Evolutionary conservation across 2,113 vertebrate genomes (phyloP).

Genomic region (Dendrocopos noguchii): DNA sequence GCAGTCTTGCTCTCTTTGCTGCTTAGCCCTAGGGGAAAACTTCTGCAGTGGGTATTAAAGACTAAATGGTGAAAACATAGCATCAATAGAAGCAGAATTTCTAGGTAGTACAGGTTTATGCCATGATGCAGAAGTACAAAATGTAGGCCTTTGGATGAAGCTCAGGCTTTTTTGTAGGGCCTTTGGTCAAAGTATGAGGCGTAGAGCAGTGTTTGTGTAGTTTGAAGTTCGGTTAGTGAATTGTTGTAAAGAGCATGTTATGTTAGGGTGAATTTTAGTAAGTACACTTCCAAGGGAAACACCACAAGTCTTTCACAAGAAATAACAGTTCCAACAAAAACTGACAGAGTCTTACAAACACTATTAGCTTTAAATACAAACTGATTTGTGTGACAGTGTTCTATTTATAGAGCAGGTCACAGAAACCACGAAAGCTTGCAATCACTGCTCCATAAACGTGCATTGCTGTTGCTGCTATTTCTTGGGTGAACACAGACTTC

Average conservation of each 20-base stretch:
- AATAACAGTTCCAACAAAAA: not conserved
- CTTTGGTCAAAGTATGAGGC: not conserved
- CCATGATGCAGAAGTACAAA: not conserved
- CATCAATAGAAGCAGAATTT: not conserved
- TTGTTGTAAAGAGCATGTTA: not conserved
- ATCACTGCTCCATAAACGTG: not conserved
- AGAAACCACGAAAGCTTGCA: not conserved
- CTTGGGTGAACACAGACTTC: rapidly evolving
- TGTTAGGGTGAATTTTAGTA: not conserved
- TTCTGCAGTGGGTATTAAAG: not conserved
- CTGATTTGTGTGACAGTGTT: not conserved
- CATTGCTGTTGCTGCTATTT: not conserved
- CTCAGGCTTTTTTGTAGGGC: not conserved
- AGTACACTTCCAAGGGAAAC: not conserved
- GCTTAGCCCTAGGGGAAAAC: not conserved
- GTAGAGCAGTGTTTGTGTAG: not conserved
- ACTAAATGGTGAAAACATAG: not conserved
- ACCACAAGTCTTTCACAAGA: not conserved
- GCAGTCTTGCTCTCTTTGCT: not conserved
- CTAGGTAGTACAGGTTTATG: not conserved
- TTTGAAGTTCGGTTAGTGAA: not conserved
- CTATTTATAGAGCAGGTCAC: not conserved
- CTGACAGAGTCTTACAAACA: not conserved
- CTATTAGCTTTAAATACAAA: not conserved
- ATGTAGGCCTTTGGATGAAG: not conserved